These are phyloP conservation scores for Micrasema minimum DNA, from an alignment of 1,140 invertebrate species.

Conservation along the genomic window DNA sequence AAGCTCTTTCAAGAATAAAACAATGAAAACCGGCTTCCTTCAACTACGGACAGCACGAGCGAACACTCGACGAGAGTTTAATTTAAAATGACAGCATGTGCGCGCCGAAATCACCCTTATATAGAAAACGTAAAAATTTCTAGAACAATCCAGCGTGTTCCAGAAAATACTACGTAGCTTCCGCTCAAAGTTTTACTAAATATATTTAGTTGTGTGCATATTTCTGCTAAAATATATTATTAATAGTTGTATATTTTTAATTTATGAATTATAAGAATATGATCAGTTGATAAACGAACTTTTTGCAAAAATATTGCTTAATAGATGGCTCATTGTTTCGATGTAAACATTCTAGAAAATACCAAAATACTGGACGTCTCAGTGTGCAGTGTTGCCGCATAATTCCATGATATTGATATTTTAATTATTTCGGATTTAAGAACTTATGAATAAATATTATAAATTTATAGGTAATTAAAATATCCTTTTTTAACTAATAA, in stretches of 20 bases:
- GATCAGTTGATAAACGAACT: no score
- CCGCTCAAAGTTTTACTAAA: conserved; percentile 14
- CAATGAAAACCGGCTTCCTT: not conserved
- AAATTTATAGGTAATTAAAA: no score
- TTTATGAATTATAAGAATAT: no score
- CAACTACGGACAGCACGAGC: not conserved
- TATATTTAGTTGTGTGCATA: not conserved
- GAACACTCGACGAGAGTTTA: not conserved
- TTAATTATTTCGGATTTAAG: no score
- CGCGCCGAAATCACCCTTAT: conserved; percentile 33
- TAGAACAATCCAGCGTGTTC: conserved; percentile 37
- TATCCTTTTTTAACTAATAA: no score
- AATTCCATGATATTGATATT: no score
- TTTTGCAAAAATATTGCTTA: not conserved
- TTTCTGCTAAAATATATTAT: not conserved
- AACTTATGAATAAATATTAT: no score
- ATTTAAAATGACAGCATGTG: conserved; percentile 39
- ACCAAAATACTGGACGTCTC: conserved; percentile 12
- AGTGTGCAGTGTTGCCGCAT: not conserved
- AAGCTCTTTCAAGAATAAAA: not conserved
- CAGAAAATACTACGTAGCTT: conserved; percentile 35
- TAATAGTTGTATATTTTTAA: no score
- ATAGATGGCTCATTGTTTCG: not conserved
- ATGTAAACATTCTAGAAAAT: conserved; percentile 29
- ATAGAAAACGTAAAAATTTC: conserved; percentile 31